These are phyloP conservation scores for Lasius platythorax DNA, from an alignment of 2,888 invertebrate genomes.

Conservation along the genomic window DNA sequence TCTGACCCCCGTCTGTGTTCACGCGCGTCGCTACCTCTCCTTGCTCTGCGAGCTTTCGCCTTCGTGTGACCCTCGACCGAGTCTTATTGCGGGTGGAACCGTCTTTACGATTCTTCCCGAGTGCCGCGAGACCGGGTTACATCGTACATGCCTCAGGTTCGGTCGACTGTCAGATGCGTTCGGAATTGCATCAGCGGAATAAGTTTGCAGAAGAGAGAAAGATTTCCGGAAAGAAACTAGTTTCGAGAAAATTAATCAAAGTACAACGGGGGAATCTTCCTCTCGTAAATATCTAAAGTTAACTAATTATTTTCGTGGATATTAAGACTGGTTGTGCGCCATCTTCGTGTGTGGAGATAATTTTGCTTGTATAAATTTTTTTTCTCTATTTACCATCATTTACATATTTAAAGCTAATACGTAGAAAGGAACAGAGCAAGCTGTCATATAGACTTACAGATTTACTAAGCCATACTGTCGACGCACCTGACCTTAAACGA, in stretches of 20 bases:
- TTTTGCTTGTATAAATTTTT: background rate
- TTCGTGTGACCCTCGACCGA: constrained; percentile 57
- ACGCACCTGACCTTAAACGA: background rate
- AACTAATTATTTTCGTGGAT: constrained; percentile 12
- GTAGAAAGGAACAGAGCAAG: background rate
- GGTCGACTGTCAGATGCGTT: constrained; percentile 20
- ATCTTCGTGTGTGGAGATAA: background rate
- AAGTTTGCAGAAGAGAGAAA: constrained; percentile 15
- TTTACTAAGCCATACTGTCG: background rate
- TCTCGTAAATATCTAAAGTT: constrained; percentile 20
- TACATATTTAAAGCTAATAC: background rate
- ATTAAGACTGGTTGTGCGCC: background rate
- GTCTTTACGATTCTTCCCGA: constrained; percentile 73
- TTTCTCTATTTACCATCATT: background rate
- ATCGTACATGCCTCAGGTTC: constrained; percentile 30
- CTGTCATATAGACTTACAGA: background rate
- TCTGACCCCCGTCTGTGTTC: background rate
- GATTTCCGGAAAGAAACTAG: background rate
- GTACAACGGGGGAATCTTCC: background rate
- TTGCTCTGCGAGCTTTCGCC: background rate
- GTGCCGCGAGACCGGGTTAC: constrained; percentile 58
- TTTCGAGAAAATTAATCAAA: constrained; percentile 29
- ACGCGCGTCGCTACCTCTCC: background rate
- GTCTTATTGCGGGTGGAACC: constrained; percentile 76
- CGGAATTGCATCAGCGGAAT: background rate